Evolutionary conservation across 2,888 invertebrate genomes (phyloP).

Genomic region (Metacarcinus magister): DNA sequence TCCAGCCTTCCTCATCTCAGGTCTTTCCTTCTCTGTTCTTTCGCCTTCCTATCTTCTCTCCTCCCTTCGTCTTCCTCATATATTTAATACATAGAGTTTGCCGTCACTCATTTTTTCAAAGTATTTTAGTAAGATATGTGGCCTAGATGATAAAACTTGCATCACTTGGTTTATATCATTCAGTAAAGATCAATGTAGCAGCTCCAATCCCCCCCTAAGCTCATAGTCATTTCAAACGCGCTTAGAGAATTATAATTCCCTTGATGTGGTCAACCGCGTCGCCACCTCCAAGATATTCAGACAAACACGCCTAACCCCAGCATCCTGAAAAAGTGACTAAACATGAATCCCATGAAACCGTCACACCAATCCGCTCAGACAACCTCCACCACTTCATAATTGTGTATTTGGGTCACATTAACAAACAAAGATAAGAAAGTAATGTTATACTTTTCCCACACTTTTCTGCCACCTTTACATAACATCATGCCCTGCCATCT

Average conservation of each 20-base stretch:
- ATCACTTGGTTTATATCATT: background rate
- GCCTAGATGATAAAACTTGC: background rate
- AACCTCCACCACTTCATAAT: background rate
- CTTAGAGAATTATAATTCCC: background rate
- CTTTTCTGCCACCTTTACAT: background rate
- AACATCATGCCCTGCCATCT: background rate
- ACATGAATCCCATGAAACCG: background rate
- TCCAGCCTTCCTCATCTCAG: background rate
- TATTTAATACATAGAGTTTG: background rate
- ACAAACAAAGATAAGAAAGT: background rate
- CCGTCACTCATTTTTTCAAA: background rate
- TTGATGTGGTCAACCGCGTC: background rate
- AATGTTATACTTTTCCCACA: background rate
- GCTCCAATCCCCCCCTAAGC: background rate
- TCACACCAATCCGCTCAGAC: background rate
- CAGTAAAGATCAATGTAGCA: too few relatives aligned
- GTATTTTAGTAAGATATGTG: background rate
- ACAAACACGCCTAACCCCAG: background rate
- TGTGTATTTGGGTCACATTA: background rate
- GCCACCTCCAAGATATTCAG: background rate
- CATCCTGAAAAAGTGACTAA: background rate
- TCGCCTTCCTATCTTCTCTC: background rate
- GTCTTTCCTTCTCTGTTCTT: background rate
- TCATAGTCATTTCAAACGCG: background rate
- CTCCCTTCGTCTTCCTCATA: background rate